Base-by-base conservation (phyloP, 2,888 invertebrate genomes). In the Timema cristinae region DNA sequence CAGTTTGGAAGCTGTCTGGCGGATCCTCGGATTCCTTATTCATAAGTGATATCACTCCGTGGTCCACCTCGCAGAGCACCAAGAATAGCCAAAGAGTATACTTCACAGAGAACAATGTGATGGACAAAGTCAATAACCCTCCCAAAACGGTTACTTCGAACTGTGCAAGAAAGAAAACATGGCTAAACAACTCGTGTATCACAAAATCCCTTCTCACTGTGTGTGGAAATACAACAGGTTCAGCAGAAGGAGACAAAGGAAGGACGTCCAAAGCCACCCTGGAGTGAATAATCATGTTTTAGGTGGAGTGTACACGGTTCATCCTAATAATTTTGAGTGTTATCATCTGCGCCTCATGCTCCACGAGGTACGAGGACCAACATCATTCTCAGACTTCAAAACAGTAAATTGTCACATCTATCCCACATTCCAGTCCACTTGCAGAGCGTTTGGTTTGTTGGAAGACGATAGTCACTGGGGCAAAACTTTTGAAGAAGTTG, bases 381-480 rank as follows among this genome's bases (percentile, higher is more conserved):
- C 75, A 72, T 79, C 79, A 54, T 80, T 80, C 77, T 69, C 66
- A 69, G 75, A 75, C 71, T 74, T 81, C 50, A 78, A 77, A 77
- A 81, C 75, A 15, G 77, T 80, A 11, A 75, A 80, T 70, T 78
- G 78, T 48, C 71, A 72, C 49, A 50, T 76, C 47, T 73, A 75
- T 73, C 67, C 67, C 66, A 80, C 79, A 15, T 82, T 77, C 73
- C 73, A 78, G 52, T 54, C 76, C 63, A 79, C 79, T 66, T 81
- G 80, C 75, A 73, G 77, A 69, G 73, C 72, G 10, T 66, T 76
- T 50, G 78, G 79, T 7, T 73, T 82, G 70, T 74, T 82, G 47
- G 79, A 81, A 76, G 77, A 81, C 73, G 80, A 81, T 72, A 70
- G 69, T 50, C 78, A 80, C 66, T 81, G 80, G 79, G 72, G 78